These are phyloP conservation scores for Anolis carolinensis DNA, from an alignment of 2,113 vertebrate species.

Conservation along the genomic window DNA sequence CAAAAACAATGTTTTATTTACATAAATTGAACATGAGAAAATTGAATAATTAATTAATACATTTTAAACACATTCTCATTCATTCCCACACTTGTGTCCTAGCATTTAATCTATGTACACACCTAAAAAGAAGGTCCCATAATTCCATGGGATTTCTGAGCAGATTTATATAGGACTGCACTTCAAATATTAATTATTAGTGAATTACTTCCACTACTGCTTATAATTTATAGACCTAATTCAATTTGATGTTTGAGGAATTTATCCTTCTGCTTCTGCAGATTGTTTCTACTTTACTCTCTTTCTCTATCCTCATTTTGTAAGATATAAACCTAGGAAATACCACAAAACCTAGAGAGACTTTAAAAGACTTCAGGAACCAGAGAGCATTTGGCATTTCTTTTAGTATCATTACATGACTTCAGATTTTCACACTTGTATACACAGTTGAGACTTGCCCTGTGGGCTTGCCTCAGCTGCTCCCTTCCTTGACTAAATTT, in stretches of 20 bases:
- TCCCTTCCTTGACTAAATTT: constrained; percentile 55
- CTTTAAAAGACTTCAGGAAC: constrained; percentile 52
- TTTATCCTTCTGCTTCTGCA: background rate
- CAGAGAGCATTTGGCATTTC: constrained; percentile 56
- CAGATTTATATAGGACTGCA: too few species aligned
- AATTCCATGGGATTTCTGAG: too few species aligned
- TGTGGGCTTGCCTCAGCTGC: background rate
- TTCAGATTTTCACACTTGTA: constrained; percentile 65
- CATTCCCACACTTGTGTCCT: too few species aligned
- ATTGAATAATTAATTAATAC: too few species aligned
- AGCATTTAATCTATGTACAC: too few species aligned
- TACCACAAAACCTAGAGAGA: background rate
- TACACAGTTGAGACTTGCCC: constrained; percentile 65
- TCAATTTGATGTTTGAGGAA: background rate
- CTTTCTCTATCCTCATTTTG: background rate
- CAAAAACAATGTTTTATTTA: too few species aligned
- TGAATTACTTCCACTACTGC: background rate
- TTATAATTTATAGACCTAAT: background rate
- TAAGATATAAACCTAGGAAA: background rate
- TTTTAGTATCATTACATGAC: constrained; percentile 64
- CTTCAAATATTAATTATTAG: too few species aligned
- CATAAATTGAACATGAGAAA: too few species aligned
- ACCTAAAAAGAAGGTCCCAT: too few species aligned
- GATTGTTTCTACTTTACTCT: background rate
- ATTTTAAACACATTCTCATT: too few species aligned